Conservation (phyloP, 2,888 invertebrate species). For the Drosophila niveifrons region DNA sequence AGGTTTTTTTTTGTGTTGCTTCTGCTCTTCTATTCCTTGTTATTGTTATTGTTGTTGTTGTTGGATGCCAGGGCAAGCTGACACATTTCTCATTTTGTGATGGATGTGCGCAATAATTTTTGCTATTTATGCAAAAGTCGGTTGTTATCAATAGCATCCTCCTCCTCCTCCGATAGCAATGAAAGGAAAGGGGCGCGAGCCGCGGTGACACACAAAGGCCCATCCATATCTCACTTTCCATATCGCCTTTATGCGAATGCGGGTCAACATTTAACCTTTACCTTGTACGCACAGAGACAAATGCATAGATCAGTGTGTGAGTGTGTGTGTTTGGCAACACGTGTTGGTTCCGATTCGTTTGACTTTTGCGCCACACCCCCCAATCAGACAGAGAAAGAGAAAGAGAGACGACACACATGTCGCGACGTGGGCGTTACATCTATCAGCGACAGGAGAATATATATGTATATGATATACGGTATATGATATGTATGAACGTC, state of each 20-base stretch:
- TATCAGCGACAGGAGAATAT: conserved; percentile 38
- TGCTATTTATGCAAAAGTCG: conserved; percentile 78
- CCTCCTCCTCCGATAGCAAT: not conserved
- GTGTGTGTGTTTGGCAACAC: conserved; percentile 70
- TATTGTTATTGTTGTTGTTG: conserved; percentile 32
- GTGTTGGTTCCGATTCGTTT: conserved; percentile 69
- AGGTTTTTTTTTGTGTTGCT: conserved; percentile 3
- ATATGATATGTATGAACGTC: conserved; percentile 11
- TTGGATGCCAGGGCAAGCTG: conserved; percentile 59
- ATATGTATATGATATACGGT: conserved; percentile 17
- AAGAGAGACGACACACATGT: conserved; percentile 15
- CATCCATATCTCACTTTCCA: conserved; percentile 42
- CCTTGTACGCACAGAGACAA: conserved; percentile 61
- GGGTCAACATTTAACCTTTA: conserved; percentile 79
- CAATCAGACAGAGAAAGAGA: not conserved
- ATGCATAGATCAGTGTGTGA: conserved; percentile 62
- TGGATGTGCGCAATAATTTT: conserved; percentile 80
- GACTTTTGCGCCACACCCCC: conserved; percentile 28
- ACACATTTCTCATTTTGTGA: conserved; percentile 76
- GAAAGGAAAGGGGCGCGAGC: not conserved
- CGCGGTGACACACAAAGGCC: conserved; percentile 14
- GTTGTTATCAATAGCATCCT: conserved; percentile 61
- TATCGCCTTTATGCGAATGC: conserved; percentile 62
- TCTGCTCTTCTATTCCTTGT: conserved; percentile 12
- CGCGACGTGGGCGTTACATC: conserved; percentile 49